phyloP scores from a whole-genome alignment of 1,140 invertebrate genomes.

The Cotesia vestalis region DNA sequence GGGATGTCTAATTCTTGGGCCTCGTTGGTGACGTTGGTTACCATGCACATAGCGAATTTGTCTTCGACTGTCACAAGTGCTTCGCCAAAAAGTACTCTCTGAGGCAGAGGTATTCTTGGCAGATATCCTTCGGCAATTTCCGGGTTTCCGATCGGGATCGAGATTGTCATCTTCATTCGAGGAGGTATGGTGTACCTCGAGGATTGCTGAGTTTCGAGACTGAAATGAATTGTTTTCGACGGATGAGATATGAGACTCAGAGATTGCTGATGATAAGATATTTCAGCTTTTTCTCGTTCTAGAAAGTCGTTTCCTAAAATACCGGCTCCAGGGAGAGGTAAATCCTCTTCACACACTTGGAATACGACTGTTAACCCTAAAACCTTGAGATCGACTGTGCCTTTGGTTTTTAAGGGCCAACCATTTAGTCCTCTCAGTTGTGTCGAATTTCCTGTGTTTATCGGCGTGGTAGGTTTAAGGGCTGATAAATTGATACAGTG shows the following conservation, averaged over 20 bases:
- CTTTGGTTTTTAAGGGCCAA: too few relatives aligned
- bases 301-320: constrained; percentile 1
- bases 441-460: too few relatives aligned
- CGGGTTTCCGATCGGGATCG: background rate
- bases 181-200: background rate
- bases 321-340: background rate
- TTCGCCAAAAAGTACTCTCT: constrained; percentile 3
- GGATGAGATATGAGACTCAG: background rate
- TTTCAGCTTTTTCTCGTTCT: background rate
- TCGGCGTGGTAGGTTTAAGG: too few relatives aligned
- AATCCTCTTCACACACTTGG: too few relatives aligned
- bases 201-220: background rate
- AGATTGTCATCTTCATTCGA: background rate
- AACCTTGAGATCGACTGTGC: too few relatives aligned
- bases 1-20: background rate
- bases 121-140: background rate
- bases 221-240: background rate
- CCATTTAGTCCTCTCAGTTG: too few relatives aligned
- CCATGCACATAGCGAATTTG: too few relatives aligned
- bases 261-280: background rate
- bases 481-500: too few relatives aligned
- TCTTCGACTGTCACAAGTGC: background rate
- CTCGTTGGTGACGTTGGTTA: too few relatives aligned
- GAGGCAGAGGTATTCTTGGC: background rate
- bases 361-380: too few relatives aligned